Evolutionary conservation across 2,888 invertebrate genomes (phyloP).

Genomic region (Piscicola geometra): DNA sequence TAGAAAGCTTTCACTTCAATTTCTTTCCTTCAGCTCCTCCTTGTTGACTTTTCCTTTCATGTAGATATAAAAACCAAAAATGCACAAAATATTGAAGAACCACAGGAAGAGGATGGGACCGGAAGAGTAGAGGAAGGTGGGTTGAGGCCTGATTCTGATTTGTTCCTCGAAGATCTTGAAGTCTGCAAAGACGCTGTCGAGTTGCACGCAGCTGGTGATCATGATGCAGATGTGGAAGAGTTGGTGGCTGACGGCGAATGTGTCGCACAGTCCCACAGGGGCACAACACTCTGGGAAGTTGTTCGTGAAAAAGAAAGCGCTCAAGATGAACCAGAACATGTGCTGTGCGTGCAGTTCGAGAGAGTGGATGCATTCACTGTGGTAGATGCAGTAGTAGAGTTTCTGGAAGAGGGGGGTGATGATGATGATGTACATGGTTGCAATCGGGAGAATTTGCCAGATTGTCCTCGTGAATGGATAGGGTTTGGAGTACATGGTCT

Average conservation of each 20-base stretch:
- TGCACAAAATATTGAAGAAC: conserved; percentile 46
- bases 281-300: conserved; percentile 53
- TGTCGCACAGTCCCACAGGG: conserved; percentile 51
- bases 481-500: conserved; percentile 50
- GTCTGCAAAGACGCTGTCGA: conserved; percentile 52
- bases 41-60: conserved; percentile 26
- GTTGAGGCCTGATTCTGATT: conserved; percentile 46
- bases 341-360: conserved; percentile 50
- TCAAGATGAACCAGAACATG: conserved; percentile 51
- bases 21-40: too few relatives aligned
- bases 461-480: conserved; percentile 53
- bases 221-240: conserved; percentile 54
- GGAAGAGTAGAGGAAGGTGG: conserved; percentile 49
- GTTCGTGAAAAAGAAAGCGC: conserved; percentile 53
- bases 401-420: conserved; percentile 51
- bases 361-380: conserved; percentile 47
- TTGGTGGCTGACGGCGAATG: conserved; percentile 54
- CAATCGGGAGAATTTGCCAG: conserved; percentile 52
- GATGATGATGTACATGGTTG: conserved; percentile 51
- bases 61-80: conserved; percentile 43
- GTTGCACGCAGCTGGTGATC: conserved; percentile 50
- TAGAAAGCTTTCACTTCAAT: background rate
- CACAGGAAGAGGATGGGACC: conserved; percentile 49
- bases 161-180: conserved; percentile 44
- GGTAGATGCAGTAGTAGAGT: conserved; percentile 45